Evolutionary conservation across 2,113 vertebrate genomes (phyloP).

Genomic region (Microtus pennsylvanicus): DNA sequence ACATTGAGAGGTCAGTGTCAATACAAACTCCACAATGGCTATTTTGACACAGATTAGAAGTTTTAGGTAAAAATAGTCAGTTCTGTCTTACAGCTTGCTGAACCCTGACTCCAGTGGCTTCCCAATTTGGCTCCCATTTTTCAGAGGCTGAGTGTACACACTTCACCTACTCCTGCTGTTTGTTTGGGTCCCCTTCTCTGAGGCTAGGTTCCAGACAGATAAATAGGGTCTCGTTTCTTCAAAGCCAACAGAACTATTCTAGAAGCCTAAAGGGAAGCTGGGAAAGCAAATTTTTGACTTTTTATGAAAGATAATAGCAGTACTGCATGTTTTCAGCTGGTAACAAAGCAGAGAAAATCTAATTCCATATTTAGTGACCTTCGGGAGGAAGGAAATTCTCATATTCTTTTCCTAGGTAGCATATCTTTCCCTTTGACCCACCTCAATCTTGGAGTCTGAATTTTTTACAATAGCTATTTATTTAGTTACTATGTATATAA

Average conservation of each 20-base stretch:
- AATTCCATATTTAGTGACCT: neutral
- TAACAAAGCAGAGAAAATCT: neutral
- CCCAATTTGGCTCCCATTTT: neutral
- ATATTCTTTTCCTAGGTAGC: neutral
- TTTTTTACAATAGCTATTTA: neutral
- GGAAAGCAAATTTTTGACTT: neutral
- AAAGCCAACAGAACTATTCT: neutral
- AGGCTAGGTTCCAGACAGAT: neutral
- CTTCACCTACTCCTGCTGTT: fast-evolving
- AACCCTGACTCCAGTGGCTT: neutral
- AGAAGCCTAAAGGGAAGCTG: neutral
- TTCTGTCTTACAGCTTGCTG: neutral
- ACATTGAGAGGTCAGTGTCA: neutral
- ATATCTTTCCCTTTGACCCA: neutral
- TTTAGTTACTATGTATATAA: no score
- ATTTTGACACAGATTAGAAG: neutral
- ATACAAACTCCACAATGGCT: neutral
- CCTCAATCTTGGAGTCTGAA: neutral
- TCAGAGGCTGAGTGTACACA: neutral
- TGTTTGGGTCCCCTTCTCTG: neutral
- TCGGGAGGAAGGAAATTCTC: no score
- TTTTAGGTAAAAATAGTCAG: neutral
- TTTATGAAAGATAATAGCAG: no score
- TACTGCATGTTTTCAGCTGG: neutral
- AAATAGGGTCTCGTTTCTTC: neutral